These are phyloP conservation scores for Trisateles emortualis DNA, from an alignment of 2,888 invertebrate genomes.

Conservation along the genomic window DNA sequence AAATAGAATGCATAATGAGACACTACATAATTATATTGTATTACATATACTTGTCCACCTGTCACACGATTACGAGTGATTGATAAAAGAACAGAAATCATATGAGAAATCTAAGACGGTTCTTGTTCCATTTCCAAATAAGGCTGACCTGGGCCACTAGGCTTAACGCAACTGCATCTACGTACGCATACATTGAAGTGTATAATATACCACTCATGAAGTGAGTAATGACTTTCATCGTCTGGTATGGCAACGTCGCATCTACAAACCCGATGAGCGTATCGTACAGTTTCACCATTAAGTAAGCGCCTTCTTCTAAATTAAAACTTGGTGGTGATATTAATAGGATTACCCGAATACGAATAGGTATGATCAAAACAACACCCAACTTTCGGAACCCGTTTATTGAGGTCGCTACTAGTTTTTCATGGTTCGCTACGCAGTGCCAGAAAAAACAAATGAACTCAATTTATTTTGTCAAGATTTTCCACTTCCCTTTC, in stretches of 20 bases:
- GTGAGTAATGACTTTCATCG: constrained; percentile 81
- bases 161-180: constrained; percentile 57
- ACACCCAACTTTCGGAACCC: constrained; percentile 45
- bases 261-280: constrained; percentile 60
- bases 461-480: constrained; percentile 52
- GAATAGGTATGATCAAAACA: constrained; percentile 28
- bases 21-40: constrained; percentile 30
- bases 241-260: constrained; percentile 78
- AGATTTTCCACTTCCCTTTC: constrained; percentile 45
- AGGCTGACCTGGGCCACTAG: constrained; percentile 62
- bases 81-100: constrained; percentile 61
- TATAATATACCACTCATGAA: constrained; percentile 51
- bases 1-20: constrained; percentile 36
- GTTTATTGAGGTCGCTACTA: constrained; percentile 64
- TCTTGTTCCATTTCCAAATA: constrained; percentile 65
- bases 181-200: constrained; percentile 42
- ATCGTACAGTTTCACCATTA: constrained; percentile 71
- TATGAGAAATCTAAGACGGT: constrained; percentile 65
- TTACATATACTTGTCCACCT: constrained; percentile 50
- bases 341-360: constrained; percentile 20
- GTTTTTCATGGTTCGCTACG: constrained; percentile 62
- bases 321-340: constrained; percentile 17
- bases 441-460: constrained; percentile 58
- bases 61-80: constrained; percentile 41
- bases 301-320: constrained; percentile 21